Base-by-base conservation (phyloP, 2,888 invertebrate genomes). In the Anthrax anthrax region DNA sequence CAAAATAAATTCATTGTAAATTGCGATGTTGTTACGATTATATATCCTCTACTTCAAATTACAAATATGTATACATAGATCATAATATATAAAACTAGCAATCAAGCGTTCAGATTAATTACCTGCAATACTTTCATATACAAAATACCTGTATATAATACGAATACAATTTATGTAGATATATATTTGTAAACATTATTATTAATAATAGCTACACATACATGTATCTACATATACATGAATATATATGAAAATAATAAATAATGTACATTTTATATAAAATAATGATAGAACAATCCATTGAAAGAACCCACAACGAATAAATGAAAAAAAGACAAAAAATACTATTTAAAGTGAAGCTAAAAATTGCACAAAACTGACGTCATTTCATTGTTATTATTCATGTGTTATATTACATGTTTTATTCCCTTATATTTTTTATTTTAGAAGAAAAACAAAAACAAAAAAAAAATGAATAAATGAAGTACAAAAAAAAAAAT, bases 321-420 rank as follows among this genome's bases (percentile, higher is more conserved):
- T 12, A 12, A 12, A 12, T 32, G 29, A 32, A 32, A 12, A 4
- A 32, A 32, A 32, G 13, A 12, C 12, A 32, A 12, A 32, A 32
- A 32, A 6, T 23, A 6, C 8, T 8, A 23, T 23, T 23, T 32
- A 12, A 32, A 32, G 29, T 32, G 29, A 32, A 32, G 29, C 29
- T 32, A 8, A 39, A 41, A 44, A 45, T 48, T 47, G 44, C 44
- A 34, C 41, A 44, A 48, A 39, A 32, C 29, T 47, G 50, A 50
- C 46, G 47, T 50, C 46, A 50, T 43, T 47, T 50, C 45, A 50
- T 50, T 50, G 50, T 50, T 50, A 39, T 50, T 47, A 23, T 23
- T 23, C 23, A 23, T 32, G 29, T 32, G 29, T 32, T 32, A 4
- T 32, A 12, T 32, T 29, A 9, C 10, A 12, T 10, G 12, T 32